Evolutionary conservation across 1,140 invertebrate genomes (phyloP).

Genomic region (Dendroctonus valens): DNA sequence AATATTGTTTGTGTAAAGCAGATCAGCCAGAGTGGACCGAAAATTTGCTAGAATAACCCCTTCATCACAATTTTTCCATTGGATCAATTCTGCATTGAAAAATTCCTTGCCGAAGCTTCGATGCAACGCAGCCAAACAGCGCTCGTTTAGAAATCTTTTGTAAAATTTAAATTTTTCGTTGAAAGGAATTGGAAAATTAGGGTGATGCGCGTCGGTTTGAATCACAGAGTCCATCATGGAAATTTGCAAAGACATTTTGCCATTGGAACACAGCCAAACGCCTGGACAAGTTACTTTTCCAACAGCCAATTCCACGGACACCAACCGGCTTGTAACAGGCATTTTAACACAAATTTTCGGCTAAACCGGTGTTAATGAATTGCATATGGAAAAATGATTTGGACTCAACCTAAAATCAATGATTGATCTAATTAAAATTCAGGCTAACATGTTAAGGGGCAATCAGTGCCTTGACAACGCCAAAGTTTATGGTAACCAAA

Average conservation of each 20-base stretch:
- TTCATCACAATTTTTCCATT: conserved; percentile 56
- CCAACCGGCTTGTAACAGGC: conserved; percentile 40
- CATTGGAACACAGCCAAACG: conserved; percentile 71
- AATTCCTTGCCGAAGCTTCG: conserved; percentile 54
- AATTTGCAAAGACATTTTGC: conserved; percentile 62
- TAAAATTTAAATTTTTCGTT: conserved; percentile 65
- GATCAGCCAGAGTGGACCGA: conserved; percentile 59
- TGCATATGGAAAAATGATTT: no score
- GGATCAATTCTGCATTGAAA: conserved; percentile 62
- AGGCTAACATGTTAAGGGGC: no score
- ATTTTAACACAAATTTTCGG: not conserved
- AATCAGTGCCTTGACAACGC: no score
- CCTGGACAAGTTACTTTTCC: conserved; percentile 66
- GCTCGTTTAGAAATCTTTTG: conserved; percentile 58
- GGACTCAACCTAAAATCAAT: no score
- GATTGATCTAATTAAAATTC: no score
- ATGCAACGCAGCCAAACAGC: conserved; percentile 52
- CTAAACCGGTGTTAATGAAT: no score
- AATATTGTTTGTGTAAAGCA: conserved; percentile 58
- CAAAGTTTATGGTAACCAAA: no score
- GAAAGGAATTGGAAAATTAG: conserved; percentile 63
- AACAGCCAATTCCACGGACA: conserved; percentile 46
- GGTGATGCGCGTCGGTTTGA: conserved; percentile 58
- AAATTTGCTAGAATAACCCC: conserved; percentile 62
- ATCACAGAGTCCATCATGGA: conserved; percentile 59